Conservation (phyloP, 2,113 vertebrate genomes). For the Lichenostomus cassidix region DNA sequence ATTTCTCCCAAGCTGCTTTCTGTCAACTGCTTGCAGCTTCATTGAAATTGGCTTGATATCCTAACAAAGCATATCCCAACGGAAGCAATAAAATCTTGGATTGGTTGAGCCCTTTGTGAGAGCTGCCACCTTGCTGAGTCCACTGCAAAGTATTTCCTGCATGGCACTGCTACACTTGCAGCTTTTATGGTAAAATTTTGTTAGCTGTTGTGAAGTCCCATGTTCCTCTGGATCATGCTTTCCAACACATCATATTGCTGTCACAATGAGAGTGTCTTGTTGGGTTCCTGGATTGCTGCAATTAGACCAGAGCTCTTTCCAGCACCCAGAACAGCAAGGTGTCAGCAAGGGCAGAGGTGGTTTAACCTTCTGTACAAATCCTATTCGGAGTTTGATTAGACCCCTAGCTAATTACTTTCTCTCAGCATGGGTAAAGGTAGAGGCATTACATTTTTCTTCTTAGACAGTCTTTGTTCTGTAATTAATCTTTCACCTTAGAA, state of each 20-base stretch:
- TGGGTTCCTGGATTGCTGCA: neutral
- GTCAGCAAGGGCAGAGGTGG: neutral
- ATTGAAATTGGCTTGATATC: neutral
- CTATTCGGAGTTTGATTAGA: neutral
- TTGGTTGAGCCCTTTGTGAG: neutral
- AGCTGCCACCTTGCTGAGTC: neutral
- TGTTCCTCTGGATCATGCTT: neutral
- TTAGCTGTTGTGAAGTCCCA: neutral
- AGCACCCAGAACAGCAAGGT: neutral
- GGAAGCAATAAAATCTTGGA: neutral
- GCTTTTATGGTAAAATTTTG: neutral
- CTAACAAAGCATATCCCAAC: neutral
- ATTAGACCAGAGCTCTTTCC: neutral
- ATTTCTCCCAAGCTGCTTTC: neutral
- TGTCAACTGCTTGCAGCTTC: neutral
- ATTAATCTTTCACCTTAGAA: constrained; percentile 43
- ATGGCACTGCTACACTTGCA: neutral
- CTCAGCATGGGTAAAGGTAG: neutral
- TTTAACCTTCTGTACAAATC: neutral
- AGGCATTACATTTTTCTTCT: constrained; percentile 40
- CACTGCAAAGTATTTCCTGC: neutral
- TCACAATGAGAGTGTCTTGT: neutral
- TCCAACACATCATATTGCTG: neutral
- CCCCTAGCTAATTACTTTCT: neutral
- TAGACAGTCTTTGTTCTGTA: constrained; percentile 19